phyloP scores from a whole-genome alignment of 2,888 invertebrate species.

The Orchesellides sinensis region DNA sequence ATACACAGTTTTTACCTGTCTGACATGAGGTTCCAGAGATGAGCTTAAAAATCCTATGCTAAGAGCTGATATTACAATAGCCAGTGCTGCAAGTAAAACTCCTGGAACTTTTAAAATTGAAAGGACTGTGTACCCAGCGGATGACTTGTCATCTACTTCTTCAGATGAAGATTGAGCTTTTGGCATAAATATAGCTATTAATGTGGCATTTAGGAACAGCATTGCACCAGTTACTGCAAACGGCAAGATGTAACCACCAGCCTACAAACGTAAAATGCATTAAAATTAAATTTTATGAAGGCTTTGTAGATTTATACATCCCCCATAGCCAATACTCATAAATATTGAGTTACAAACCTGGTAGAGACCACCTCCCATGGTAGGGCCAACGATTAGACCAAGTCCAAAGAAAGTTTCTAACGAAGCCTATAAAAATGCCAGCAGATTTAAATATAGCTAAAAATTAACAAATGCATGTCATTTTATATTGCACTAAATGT shows the following conservation, averaged over 20 bases:
- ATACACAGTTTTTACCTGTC: slow-evolving; percentile 70
- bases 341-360: slow-evolving; percentile 73
- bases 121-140: slow-evolving; percentile 78
- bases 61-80: slow-evolving; percentile 76
- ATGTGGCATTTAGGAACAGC: slow-evolving; percentile 43
- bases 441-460: neutral
- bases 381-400: slow-evolving; percentile 79
- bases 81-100: slow-evolving; percentile 76
- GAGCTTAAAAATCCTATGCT: slow-evolving; percentile 80
- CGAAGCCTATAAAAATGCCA: slow-evolving; percentile 82
- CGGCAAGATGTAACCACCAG: slow-evolving; percentile 79
- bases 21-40: slow-evolving; percentile 80
- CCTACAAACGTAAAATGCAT: too few relatives aligned
- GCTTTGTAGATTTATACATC: neutral
- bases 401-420: slow-evolving; percentile 78
- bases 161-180: slow-evolving; percentile 9
- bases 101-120: slow-evolving; percentile 79
- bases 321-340: slow-evolving; percentile 76
- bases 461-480: neutral
- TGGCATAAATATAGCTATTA: slow-evolving; percentile 62
- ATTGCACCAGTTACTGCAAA: slow-evolving; percentile 78
- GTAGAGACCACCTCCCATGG: slow-evolving; percentile 79
- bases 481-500: neutral
- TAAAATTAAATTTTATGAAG: too few relatives aligned
- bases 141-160: slow-evolving; percentile 39